Evolutionary conservation across 2,797 vertebrate genomes (phyloP).

Genomic region (Diceros bicornis): DNA sequence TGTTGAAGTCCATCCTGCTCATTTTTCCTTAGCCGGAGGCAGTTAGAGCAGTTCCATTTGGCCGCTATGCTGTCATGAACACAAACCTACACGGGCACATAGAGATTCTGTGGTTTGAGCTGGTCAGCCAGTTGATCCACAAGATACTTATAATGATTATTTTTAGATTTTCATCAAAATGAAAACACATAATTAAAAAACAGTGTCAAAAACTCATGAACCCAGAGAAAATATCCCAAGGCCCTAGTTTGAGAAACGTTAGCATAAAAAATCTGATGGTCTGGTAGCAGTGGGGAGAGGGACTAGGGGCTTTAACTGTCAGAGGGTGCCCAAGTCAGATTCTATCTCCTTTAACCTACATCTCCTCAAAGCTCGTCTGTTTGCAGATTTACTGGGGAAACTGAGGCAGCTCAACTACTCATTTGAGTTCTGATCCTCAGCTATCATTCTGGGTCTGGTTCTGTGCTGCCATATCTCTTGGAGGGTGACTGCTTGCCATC

Average conservation of each 20-base stretch:
- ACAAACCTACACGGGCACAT: not conserved
- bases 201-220: not conserved
- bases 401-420: not conserved
- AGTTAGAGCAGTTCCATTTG: not conserved
- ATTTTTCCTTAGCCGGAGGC: not conserved
- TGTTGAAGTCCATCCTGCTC: not conserved
- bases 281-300: not conserved
- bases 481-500: not conserved
- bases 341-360: not conserved
- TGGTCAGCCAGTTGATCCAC: not conserved
- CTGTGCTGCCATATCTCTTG: not conserved
- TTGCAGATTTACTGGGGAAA: slow-evolving; percentile 22
- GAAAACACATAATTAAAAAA: slow-evolving; percentile 21
- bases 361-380: not conserved
- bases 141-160: not conserved
- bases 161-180: slow-evolving; percentile 65
- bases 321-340: not conserved
- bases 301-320: not conserved
- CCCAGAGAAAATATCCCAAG: not conserved
- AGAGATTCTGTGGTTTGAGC: not conserved
- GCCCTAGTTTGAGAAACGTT: not conserved
- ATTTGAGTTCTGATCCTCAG: not conserved
- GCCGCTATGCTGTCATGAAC: not conserved
- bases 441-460: not conserved
- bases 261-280: not conserved